These are phyloP conservation scores for Toxonevra muliebris DNA, from an alignment of 2,888 invertebrate species.

Conservation along the genomic window DNA sequence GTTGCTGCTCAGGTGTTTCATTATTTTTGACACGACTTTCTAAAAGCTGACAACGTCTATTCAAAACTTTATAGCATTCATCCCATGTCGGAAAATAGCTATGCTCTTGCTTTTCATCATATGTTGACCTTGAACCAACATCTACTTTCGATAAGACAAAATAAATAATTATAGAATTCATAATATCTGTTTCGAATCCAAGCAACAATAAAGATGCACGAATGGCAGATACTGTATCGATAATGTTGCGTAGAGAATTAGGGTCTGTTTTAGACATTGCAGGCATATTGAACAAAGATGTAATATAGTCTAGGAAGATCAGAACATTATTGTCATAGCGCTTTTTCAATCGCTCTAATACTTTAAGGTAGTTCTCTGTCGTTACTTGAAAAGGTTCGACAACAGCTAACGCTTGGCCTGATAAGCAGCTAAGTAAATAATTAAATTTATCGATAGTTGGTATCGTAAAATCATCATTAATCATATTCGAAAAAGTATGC, in stretches of 20 bases:
- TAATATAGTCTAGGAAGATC: slow-evolving; percentile 20
- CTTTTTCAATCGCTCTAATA: slow-evolving; percentile 9
- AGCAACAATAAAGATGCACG: too few species aligned
- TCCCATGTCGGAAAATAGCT: too few species aligned
- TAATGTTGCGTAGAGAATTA: slow-evolving; percentile 5
- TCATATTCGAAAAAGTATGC: slow-evolving; percentile 10
- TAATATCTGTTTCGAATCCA: too few species aligned
- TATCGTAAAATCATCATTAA: slow-evolving; percentile 18
- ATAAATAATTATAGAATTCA: too few species aligned
- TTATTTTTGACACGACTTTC: background rate
- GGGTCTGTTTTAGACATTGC: slow-evolving; percentile 4
- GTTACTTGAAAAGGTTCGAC: slow-evolving; percentile 23
- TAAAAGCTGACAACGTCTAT: slow-evolving; percentile 4
- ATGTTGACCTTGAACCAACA: too few species aligned
- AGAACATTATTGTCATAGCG: slow-evolving; percentile 21
- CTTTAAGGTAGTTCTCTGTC: slow-evolving; percentile 29
- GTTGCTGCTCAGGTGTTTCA: too few species aligned
- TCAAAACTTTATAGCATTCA: slow-evolving; percentile 8
- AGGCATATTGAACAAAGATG: slow-evolving; percentile 13
- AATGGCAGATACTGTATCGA: too few species aligned
- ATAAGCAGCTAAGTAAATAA: slow-evolving; percentile 22
- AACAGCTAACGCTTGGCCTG: slow-evolving; percentile 26
- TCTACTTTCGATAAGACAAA: too few species aligned
- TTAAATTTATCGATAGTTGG: slow-evolving; percentile 23
- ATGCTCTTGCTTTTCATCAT: too few species aligned